These are phyloP conservation scores for Oncopeltus fasciatus DNA, from an alignment of 1,140 invertebrate species.

Conservation along the genomic window DNA sequence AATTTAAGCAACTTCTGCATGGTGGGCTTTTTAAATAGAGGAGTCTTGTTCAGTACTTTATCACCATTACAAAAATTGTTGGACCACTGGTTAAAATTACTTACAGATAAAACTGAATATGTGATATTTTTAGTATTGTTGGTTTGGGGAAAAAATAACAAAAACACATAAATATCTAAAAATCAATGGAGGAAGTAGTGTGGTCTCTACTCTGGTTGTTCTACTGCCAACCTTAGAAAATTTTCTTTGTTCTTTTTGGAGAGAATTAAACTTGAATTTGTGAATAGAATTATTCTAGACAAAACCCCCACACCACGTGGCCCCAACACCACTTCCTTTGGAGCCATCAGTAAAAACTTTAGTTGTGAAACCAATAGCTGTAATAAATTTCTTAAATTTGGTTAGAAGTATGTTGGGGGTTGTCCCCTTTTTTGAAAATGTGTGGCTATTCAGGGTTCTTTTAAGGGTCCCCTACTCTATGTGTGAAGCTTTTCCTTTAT, in stretches of 20 bases:
- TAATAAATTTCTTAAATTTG: not conserved
- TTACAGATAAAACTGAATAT: no score
- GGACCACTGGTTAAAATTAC: no score
- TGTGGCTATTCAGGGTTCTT: not conserved
- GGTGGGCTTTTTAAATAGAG: not conserved
- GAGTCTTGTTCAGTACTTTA: no score
- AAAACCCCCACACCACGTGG: no score
- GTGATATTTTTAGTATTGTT: no score
- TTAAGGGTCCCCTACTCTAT: not conserved
- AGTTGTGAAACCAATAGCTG: not conserved
- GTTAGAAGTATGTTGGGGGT: not conserved
- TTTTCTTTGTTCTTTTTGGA: no score
- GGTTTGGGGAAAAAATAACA: no score
- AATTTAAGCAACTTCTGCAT: not conserved
- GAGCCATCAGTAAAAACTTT: not conserved
- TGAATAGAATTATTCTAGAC: not conserved
- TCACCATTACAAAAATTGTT: no score
- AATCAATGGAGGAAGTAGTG: no score
- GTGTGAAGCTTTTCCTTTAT: not conserved
- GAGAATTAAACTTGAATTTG: not conserved
- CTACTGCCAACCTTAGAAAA: no score
- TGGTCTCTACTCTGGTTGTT: no score
- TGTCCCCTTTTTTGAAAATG: not conserved
- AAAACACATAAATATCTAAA: no score
- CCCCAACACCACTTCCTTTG: not conserved